Base-by-base conservation (phyloP, 2,797 vertebrate genomes). In the Neosilurus mollespiculum region DNA sequence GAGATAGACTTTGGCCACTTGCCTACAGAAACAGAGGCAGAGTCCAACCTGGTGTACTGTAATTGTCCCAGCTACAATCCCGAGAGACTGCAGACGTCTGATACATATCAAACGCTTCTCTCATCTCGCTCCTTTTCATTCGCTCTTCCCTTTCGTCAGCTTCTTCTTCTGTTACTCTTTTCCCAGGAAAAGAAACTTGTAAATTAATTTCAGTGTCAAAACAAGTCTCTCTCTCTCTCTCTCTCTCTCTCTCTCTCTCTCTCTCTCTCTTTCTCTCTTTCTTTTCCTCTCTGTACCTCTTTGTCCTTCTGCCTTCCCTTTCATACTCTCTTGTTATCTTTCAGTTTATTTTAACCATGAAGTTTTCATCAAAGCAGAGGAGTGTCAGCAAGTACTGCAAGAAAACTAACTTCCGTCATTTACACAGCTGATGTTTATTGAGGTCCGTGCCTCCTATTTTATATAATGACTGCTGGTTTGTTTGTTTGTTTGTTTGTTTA, bases 51-150 rank as follows among this genome's bases (percentile, higher is more conserved):
- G 96, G 94, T 95, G 95, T 98, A 99, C 99, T 98, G 95, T 98
- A 99, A 99, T 98, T 99, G 97, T 97, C 96, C 93, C 95, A 96
- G 97, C 95, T 94, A 93, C 96, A 95, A 95, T 97, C 96, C 96
- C 94, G 95, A 94, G 96, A 96, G 95, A 95, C 95, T 92, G 94
- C 95, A 94, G 94, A 94, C 24, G 94, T 93, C 94, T 95, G 95
- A 96, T 96, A 96, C 96, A 97, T 96, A 94, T 95, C 95, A 96
- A 96, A 97, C 93, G 93, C 93, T 96, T 95, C 93, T 95, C 95
- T 96, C 95, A 94, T 96, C 93, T 94, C 88, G 71, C 62, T 65
- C 51, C 65, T 78, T 67, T 77, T 80, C 80, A 54, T 59, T 77
- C 78, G 71, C 59, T 88, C 90, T 88, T 88, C 87, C 85, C 58